phyloP scores from a whole-genome alignment of 2,113 vertebrate species.

The Oophaga pumilio region DNA sequence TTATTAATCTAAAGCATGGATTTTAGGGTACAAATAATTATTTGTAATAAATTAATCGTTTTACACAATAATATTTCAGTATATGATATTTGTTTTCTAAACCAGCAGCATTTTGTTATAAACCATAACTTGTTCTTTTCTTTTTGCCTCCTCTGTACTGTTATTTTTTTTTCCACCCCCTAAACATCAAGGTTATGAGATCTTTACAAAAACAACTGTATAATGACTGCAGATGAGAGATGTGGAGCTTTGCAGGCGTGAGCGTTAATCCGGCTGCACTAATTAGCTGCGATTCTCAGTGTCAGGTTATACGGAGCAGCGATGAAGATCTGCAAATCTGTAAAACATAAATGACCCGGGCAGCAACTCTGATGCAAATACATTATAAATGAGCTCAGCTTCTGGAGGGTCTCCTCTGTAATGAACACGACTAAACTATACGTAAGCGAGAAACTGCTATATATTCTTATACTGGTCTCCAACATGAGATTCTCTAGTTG shows the following conservation, averaged over 20 bases:
- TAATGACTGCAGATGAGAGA: not conserved
- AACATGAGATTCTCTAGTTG: not conserved
- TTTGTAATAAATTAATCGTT: not conserved
- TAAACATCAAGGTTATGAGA: no score
- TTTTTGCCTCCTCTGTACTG: not conserved
- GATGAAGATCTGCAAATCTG: not conserved
- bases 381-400: not conserved
- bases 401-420: not conserved
- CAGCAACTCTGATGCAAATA: not conserved
- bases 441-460: not conserved
- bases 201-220: not conserved
- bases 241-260: not conserved
- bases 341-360: constrained; percentile 13
- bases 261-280: not conserved
- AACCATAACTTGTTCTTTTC: not conserved
- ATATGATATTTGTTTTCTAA: not conserved
- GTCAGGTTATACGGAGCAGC: not conserved
- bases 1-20: no score
- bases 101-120: not conserved
- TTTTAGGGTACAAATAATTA: not conserved
- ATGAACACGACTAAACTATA: not conserved
- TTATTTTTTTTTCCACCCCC: not conserved
- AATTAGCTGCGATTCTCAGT: not conserved
- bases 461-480: not conserved
- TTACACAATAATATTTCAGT: not conserved